Evolutionary conservation across 2,113 vertebrate genomes (phyloP), one percentile per base, ranked within the genome.

Genomic region (Prinia subflava): DNA sequence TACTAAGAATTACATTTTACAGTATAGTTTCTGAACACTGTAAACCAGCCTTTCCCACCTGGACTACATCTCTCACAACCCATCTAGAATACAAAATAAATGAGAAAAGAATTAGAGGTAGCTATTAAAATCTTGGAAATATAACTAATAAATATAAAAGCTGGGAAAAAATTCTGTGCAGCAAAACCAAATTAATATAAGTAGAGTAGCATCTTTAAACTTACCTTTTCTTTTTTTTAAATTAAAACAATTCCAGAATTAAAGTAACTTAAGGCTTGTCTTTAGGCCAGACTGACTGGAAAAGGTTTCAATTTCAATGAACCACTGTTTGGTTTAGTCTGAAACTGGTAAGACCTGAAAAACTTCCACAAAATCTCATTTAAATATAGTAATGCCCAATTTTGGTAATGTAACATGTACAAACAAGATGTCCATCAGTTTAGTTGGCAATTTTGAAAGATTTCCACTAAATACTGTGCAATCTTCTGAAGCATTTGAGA

Each of bases 331-430:
- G 56, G 75, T 64, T 95, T 96, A 68, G 44, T 86, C 76, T 96
- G 82, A 94, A 96, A 97, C 94, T 89, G 90, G 95, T 90, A 92
- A 69, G 88, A 95, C 75, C 0, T 94, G 92, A 93, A 97, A 97
- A 96, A 81, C 94, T 81, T 83, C 92, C 68, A 81, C 88, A 92
- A 95, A 96, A 86, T 78, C 88, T 95, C 76, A 96, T 92, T 95
- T 96, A 94, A 97, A 94, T 96, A 94, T 94, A 94, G 88, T 87
- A 90, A 93, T 93, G 95, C 83, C 90, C 93, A 87, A 94, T 96
- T 97, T 96, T 7, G 53, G 95, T 93, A 90, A 78, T 79, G 78
- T 70, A 95, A 90, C 92, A 86, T 87, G 91, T 92, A 94, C 83
- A 87, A 91, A 96, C 92, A 95, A 95, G 96, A 89, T 79, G 81